Evolutionary conservation across 2,797 vertebrate species (phyloP).

Genomic region (Meriones psammophilus): DNA sequence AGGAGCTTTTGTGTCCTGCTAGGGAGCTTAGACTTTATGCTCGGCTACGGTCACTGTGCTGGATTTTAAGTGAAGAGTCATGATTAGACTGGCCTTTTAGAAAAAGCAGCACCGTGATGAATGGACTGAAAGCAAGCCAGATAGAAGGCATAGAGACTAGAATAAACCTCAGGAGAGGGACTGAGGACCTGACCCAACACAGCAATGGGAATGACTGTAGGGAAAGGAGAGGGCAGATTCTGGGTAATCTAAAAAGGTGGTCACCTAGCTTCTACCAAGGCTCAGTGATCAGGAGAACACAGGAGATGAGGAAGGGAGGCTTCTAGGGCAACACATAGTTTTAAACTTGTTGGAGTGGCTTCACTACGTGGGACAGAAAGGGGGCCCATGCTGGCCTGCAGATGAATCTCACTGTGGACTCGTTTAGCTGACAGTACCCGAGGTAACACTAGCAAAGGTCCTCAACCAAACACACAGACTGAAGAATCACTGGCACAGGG

Average conservation of each 20-base stretch:
- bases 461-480: background rate
- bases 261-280: background rate
- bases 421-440: background rate
- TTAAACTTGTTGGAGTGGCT: background rate
- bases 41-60: slow-evolving; percentile 19
- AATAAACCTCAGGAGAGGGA: background rate
- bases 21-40: slow-evolving; percentile 50
- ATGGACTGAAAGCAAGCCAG: slow-evolving; percentile 50
- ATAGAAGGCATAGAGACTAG: slow-evolving; percentile 21
- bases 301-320: background rate
- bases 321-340: background rate
- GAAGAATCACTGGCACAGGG: background rate
- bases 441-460: background rate
- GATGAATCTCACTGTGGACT: background rate
- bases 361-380: background rate
- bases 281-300: background rate
- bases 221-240: background rate
- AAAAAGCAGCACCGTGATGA: slow-evolving; percentile 57
- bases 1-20: slow-evolving; percentile 35
- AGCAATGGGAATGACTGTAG: background rate
- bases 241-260: background rate
- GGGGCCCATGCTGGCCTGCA: background rate
- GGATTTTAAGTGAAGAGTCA: slow-evolving; percentile 31
- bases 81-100: slow-evolving; percentile 63
- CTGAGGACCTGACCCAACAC: background rate